Percentiles rank a stretch among this genome's conserved stretches.
Evolutionary conservation across 37 sponge, comb jelly and placozoan genomes (phyloP).

Genomic region (Aplysina aerophoba): DNA sequence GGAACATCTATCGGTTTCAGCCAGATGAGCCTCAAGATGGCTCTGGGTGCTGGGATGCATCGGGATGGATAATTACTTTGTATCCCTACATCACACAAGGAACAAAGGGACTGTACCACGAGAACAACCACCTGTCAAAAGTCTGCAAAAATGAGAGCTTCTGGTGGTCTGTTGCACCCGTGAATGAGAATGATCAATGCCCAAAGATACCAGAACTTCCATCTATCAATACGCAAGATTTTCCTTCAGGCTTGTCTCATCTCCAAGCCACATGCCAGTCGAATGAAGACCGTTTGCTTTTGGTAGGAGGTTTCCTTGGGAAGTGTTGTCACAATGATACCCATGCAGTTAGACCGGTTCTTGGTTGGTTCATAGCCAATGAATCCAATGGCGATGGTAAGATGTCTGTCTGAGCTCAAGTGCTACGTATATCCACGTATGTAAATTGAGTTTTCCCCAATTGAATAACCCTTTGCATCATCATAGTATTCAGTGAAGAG

Average conservation of each 20-base stretch:
- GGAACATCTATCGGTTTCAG: conserved; percentile 19
- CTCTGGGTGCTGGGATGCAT: conserved; percentile 19
- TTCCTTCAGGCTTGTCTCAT: background rate
- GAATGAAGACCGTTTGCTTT: background rate
- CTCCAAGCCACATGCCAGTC: background rate
- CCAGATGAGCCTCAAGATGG: background rate
- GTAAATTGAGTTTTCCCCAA: too few relatives aligned
- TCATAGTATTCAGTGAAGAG: too few relatives aligned
- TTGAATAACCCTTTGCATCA: too few relatives aligned
- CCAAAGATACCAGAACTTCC: background rate
- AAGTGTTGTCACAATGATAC: background rate
- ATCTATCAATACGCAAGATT: background rate
- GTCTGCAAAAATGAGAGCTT: background rate
- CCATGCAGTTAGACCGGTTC: background rate
- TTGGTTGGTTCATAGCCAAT: conserved; percentile 5
- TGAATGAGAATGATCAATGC: background rate
- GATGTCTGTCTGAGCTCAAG: background rate
- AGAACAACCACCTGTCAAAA: background rate
- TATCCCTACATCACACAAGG: background rate
- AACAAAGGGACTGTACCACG: background rate
- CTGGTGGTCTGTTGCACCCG: background rate
- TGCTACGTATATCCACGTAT: too few relatives aligned
- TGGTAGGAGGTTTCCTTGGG: conserved; percentile 20
- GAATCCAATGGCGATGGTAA: conserved; percentile 22
- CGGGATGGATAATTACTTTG: conserved; percentile 19